phyloP scores from a whole-genome alignment of 2,888 invertebrate genomes.

The Taenaris catops region DNA sequence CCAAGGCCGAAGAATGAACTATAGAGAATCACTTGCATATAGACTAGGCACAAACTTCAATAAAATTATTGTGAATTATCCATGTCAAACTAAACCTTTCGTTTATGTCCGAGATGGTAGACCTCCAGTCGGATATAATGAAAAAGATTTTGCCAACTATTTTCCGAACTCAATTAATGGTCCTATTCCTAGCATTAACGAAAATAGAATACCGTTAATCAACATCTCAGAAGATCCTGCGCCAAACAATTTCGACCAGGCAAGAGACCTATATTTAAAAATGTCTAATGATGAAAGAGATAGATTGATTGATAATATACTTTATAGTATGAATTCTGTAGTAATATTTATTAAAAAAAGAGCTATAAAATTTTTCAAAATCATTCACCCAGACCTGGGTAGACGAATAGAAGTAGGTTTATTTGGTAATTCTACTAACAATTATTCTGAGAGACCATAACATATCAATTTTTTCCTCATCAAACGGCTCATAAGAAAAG shows the following conservation, averaged over 20 bases:
- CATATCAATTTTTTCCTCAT: too few species aligned
- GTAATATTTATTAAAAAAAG: conserved; percentile 74
- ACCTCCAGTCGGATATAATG: conserved; percentile 87
- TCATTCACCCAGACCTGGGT: conserved; percentile 89
- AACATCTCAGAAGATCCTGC: conserved; percentile 84
- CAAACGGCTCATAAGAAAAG: too few species aligned
- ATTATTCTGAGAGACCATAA: too few species aligned
- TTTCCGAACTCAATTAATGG: conserved; percentile 96
- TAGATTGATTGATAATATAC: conserved; percentile 89
- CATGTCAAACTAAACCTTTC: conserved; percentile 81
- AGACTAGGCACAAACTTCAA: conserved; percentile 93
- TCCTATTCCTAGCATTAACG: conserved; percentile 83
- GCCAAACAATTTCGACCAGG: conserved; percentile 94
- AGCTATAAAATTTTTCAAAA: conserved; percentile 88
- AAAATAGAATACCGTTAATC: conserved; percentile 69
- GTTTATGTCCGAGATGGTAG: conserved; percentile 94
- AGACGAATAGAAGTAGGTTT: conserved; percentile 36
- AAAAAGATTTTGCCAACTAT: conserved; percentile 93
- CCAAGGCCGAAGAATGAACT: conserved; percentile 89
- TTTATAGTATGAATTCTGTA: conserved; percentile 85
- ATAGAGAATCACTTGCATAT: conserved; percentile 90
- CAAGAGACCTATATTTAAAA: conserved; percentile 87
- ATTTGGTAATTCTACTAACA: not conserved
- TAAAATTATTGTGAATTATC: conserved; percentile 96
- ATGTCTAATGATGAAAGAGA: conserved; percentile 85